phyloP scores from a whole-genome alignment of 1,140 invertebrate genomes.

The Paraescarpia echinospica region DNA sequence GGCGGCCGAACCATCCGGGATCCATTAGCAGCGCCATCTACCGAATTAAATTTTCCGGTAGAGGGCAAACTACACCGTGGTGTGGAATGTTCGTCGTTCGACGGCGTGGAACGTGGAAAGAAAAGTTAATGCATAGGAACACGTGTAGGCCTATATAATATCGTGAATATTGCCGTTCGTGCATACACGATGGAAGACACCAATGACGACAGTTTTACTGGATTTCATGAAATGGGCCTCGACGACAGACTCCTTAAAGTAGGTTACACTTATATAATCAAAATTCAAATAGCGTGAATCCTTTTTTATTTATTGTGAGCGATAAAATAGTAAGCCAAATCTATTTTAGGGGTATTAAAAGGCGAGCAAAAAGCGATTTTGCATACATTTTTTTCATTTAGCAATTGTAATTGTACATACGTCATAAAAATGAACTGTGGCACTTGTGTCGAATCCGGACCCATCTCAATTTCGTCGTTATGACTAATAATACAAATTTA shows the following conservation, averaged over 20 bases:
- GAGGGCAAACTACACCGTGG: not conserved
- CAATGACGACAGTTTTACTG: constrained; percentile 64
- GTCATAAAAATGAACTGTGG: too few species aligned
- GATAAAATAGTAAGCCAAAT: not conserved
- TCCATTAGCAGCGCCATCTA: not conserved
- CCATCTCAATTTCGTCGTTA: too few species aligned
- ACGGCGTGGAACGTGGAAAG: not conserved
- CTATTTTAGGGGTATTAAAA: too few species aligned
- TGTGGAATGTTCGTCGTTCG: too few species aligned
- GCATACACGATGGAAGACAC: constrained; percentile 11
- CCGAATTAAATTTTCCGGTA: not conserved
- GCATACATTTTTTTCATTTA: too few species aligned
- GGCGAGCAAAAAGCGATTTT: too few species aligned
- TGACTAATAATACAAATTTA: too few species aligned
- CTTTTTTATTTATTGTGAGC: not conserved
- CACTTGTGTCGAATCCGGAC: too few species aligned
- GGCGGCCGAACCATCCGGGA: too few species aligned
- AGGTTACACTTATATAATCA: not conserved
- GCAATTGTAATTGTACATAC: too few species aligned
- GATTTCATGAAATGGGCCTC: constrained; percentile 89
- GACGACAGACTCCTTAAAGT: constrained; percentile 87
- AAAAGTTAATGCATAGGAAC: not conserved
- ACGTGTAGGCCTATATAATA: not conserved
- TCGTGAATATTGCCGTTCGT: not conserved
- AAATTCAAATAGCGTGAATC: not conserved